phyloP scores from a whole-genome alignment of 1,140 invertebrate species.

The Magallana ariakensis region DNA sequence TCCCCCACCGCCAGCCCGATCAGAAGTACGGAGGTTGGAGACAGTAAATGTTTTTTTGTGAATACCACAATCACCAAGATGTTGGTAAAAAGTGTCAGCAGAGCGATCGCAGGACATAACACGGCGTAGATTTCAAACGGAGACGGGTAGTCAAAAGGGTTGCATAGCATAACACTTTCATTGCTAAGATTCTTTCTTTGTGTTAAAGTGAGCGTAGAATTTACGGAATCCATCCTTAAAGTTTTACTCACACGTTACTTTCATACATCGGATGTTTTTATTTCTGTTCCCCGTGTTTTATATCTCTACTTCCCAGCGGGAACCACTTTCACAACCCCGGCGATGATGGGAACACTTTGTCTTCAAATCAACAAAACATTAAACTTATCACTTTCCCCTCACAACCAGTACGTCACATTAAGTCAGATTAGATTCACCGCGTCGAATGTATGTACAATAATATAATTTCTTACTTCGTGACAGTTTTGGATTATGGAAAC shows the following conservation, averaged over 20 bases:
- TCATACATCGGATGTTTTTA: background rate
- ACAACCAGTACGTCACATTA: background rate
- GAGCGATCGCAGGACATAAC: slow-evolving; percentile 44
- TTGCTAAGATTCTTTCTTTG: background rate
- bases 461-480: background rate
- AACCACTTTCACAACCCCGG: background rate
- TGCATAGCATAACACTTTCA: background rate
- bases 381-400: background rate
- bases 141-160: slow-evolving; percentile 38
- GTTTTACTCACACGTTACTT: background rate
- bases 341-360: background rate
- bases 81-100: slow-evolving; percentile 53
- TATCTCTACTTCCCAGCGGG: background rate
- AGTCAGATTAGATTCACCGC: background rate
- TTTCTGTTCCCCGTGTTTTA: background rate
- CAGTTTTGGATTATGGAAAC: slow-evolving; percentile 2
- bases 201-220: background rate
- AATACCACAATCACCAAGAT: slow-evolving; percentile 54
- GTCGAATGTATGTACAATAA: background rate
- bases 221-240: background rate
- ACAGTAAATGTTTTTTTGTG: slow-evolving; percentile 48
- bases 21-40: slow-evolving; percentile 53
- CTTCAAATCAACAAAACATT: background rate
- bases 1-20: slow-evolving; percentile 53
- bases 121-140: slow-evolving; percentile 57